These are phyloP conservation scores for Tachina lurida DNA, from an alignment of 2,888 invertebrate species.

Conservation along the genomic window DNA sequence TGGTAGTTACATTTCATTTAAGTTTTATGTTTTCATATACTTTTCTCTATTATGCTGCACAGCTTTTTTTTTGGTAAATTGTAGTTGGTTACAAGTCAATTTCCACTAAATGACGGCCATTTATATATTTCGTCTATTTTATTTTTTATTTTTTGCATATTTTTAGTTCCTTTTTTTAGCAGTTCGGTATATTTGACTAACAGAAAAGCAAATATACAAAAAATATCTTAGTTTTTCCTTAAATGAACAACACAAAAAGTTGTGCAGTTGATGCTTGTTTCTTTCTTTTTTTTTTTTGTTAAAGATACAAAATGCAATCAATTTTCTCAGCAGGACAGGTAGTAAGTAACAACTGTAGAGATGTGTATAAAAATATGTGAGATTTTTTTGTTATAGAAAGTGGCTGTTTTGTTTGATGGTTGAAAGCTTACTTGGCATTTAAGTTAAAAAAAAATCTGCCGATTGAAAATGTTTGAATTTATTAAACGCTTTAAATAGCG, in stretches of 20 bases:
- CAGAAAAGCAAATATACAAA: conserved; percentile 21
- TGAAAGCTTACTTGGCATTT: conserved; percentile 64
- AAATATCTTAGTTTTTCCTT: conserved; percentile 44
- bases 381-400: conserved; percentile 28
- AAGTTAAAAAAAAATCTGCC: conserved; percentile 40
- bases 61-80: conserved; percentile 52
- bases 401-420: conserved; percentile 21
- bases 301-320: conserved; percentile 71
- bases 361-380: conserved; percentile 17
- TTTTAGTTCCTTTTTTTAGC: conserved; percentile 33
- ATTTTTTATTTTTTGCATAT: conserved; percentile 40
- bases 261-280: conserved; percentile 50
- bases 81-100: conserved; percentile 70
- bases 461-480: background rate
- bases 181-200: conserved; percentile 46
- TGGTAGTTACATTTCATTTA: conserved; percentile 64
- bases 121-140: conserved; percentile 59
- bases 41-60: conserved; percentile 40
- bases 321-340: conserved; percentile 72
- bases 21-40: conserved; percentile 39
- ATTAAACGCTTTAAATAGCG: background rate
- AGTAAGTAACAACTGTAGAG: conserved; percentile 54
- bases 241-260: too few relatives aligned
- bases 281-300: conserved; percentile 28
- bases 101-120: conserved; percentile 71